Evolutionary conservation across 2,113 vertebrate genomes (phyloP).

Genomic region (Alligator sinensis): DNA sequence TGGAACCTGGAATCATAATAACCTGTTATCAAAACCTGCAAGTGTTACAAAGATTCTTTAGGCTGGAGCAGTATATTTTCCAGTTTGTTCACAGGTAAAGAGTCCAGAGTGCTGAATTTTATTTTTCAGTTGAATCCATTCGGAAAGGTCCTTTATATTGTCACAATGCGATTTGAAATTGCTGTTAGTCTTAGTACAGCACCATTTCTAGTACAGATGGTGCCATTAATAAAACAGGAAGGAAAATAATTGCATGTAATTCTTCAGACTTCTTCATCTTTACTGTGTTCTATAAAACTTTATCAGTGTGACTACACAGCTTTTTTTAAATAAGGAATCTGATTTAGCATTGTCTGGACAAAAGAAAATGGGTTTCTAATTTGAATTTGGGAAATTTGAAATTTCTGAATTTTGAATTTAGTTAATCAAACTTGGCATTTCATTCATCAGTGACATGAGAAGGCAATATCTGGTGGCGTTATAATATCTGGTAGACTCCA

Average conservation of each 20-base stretch:
- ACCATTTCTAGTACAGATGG: constrained; percentile 73
- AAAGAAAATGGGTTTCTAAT: neutral
- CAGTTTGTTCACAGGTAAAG: constrained; percentile 46
- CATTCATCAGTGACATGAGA: neutral
- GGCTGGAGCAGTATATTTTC: constrained; percentile 43
- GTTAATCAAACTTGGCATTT: neutral
- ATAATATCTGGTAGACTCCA: neutral
- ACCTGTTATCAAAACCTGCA: constrained; percentile 57
- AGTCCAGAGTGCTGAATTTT: neutral
- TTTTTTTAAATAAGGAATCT: neutral
- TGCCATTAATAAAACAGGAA: constrained; percentile 60
- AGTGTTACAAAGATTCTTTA: constrained; percentile 38
- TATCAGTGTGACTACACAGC: neutral
- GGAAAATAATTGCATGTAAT: constrained; percentile 13
- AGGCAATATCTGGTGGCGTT: neutral
- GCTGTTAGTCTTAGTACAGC: constrained; percentile 71
- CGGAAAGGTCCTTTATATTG: constrained; percentile 64
- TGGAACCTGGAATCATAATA: constrained; percentile 45
- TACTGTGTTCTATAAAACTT: neutral
- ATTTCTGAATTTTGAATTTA: neutral
- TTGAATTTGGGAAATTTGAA: too few relatives aligned
- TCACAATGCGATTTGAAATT: constrained; percentile 64
- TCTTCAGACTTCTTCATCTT: constrained; percentile 57
- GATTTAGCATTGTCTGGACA: constrained; percentile 31
- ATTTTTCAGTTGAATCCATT: neutral